Evolutionary conservation across 1,140 invertebrate genomes (phyloP).

Genomic region (Camponotus floridanus): DNA sequence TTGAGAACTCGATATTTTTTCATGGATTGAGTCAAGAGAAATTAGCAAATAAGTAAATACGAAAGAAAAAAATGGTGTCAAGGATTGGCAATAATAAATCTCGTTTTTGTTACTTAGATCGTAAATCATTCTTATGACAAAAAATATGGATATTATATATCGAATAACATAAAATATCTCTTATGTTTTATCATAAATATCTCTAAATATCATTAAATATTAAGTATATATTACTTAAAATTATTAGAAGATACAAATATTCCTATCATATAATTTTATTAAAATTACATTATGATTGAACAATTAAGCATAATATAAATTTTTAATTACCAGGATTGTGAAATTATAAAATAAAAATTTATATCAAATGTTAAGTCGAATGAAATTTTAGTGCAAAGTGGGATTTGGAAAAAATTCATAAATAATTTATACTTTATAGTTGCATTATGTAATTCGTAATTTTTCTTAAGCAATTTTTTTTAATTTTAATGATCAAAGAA

Average conservation of each 20-base stretch:
- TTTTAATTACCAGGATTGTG: neutral
- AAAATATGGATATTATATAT: neutral
- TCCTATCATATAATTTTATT: too few species aligned
- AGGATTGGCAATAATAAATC: neutral
- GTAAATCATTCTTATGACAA: neutral
- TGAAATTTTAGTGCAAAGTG: neutral
- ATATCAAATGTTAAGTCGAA: neutral
- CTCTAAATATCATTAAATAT: neutral
- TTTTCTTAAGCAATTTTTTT: neutral
- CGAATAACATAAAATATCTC: neutral
- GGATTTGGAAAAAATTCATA: neutral
- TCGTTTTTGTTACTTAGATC: neutral
- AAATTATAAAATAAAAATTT: conserved; percentile 17
- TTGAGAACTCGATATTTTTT: neutral
- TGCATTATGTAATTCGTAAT: neutral
- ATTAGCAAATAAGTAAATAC: neutral
- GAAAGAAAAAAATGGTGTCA: neutral
- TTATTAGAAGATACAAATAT: too few species aligned
- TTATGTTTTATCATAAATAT: neutral
- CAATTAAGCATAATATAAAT: neutral
- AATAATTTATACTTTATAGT: conserved; percentile 15
- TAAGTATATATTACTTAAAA: neutral
- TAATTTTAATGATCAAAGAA: neutral
- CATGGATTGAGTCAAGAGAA: neutral
- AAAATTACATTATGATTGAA: neutral